Percentiles rank a stretch among this genome's conserved stretches.
Evolutionary conservation across 2,888 invertebrate species (phyloP).

Genomic region (Diaprepes abbreviatus): DNA sequence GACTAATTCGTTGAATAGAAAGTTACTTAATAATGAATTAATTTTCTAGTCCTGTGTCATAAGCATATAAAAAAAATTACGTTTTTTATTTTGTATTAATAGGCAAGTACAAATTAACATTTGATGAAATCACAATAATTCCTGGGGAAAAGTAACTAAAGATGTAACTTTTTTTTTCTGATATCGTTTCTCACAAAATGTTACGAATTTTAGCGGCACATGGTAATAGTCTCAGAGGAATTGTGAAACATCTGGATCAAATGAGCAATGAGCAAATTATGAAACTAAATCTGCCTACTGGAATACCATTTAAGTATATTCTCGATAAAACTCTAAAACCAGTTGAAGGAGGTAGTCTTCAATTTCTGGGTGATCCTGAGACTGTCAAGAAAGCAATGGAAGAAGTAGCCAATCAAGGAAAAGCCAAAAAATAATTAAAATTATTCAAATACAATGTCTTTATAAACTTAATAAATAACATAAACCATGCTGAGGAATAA

Average conservation of each 20-base stretch:
- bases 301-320: conserved; percentile 76
- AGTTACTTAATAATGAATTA: no score
- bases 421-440: conserved; percentile 66
- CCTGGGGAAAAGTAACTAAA: no score
- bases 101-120: no score
- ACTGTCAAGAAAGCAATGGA: conserved; percentile 75
- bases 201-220: conserved; percentile 75
- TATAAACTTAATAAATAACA: no score
- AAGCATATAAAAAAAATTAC: no score
- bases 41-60: no score
- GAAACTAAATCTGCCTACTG: conserved; percentile 75
- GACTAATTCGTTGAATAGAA: no score
- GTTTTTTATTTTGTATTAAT: no score
- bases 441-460: no score
- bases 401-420: conserved; percentile 74
- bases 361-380: conserved; percentile 75
- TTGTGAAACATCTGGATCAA: conserved; percentile 87
- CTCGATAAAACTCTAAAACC: conserved; percentile 72
- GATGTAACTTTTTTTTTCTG: no score
- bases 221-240: conserved; percentile 87
- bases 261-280: conserved; percentile 73
- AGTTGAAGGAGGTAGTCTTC: conserved; percentile 72
- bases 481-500: background rate
- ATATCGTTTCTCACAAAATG: no score
- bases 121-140: no score